Evolutionary conservation across 2,797 vertebrate species (phyloP), one percentile per base, ranked within the genome.

Genomic region (Chelon auratus): DNA sequence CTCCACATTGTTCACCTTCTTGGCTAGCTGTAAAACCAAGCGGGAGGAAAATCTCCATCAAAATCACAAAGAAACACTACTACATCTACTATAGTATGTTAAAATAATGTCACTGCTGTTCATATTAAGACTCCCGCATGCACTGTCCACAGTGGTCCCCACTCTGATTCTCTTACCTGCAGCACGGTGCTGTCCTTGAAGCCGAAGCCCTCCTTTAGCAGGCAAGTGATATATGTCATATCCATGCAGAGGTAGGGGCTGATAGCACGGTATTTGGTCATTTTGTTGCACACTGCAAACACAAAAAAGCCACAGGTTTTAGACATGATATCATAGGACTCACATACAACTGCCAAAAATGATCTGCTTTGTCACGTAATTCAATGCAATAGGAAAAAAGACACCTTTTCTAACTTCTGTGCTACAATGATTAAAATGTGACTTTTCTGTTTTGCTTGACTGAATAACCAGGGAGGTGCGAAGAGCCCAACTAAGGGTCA

Each of bases 241-340:
- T 99, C 98, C 98, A 99, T 99, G 91, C 98, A 99, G 58, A 99
- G 95, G 93, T 97, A 99, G 61, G 98, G 97, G 78, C 95, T 98
- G 86, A 96, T 95, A 0, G 96, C 95, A 2, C 94, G 94, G 83
- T 96, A 97, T 85, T 94, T 96, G 80, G 96, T 96, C 94, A 98
- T 95, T 92, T 97, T 96, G 87, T 98, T 95, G 93, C 98, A 99
- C 72, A 99, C 98, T 97, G 89, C 40, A 89, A 83, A 83, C 67
- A 88, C 67, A 83, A 68, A 66, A 22, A 59, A 76, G 11, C 62
- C 47, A 75, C 67, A 79, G 11, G 13, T 24, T 55, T 75, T 12
- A 83, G 61, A 64, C 53, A 67, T 52, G 48, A 68, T 58, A 51
- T 37, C 48, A 72, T 12, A 24, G 4, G 36, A 67, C 70, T 82